Percentiles rank a stretch among this genome's conserved stretches.
phyloP scores from a whole-genome alignment of 2,888 invertebrate species.

The Rotaria macrura region DNA sequence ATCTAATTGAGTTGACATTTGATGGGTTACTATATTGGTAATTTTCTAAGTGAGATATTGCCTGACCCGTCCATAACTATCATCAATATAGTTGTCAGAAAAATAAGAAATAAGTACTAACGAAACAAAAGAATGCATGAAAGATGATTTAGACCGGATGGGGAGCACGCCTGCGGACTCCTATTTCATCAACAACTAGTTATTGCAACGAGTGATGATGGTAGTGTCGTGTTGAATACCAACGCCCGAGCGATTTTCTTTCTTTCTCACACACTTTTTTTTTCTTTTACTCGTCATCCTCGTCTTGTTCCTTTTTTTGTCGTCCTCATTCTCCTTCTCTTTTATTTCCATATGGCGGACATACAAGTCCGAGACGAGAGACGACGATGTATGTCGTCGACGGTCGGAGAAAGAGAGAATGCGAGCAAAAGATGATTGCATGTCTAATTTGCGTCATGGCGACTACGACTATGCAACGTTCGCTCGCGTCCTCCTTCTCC shows the following conservation, averaged over 20 bases:
- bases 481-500: not conserved
- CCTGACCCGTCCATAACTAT: not conserved
- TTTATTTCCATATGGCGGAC: conserved; percentile 21
- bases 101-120: not conserved
- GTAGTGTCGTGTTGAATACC: not conserved
- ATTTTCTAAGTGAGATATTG: not conserved
- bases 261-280: not conserved
- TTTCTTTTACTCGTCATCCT: not conserved
- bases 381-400: not conserved
- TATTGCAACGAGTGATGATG: not conserved
- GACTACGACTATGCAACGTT: conserved; percentile 2
- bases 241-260: conserved; percentile 8
- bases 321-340: not conserved
- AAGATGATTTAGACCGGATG: not conserved
- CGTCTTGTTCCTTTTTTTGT: not conserved
- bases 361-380: not conserved
- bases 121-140: not conserved
- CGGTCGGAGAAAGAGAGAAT: not conserved
- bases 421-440: conserved; percentile 11
- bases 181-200: not conserved
- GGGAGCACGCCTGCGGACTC: not conserved
- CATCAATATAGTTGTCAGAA: not conserved
- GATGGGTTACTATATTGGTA: not conserved
- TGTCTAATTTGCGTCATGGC: conserved; percentile 20
- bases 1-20: conserved; percentile 6